These are phyloP conservation scores for Bombylius major DNA, from an alignment of 2,888 invertebrate species.

Conservation along the genomic window DNA sequence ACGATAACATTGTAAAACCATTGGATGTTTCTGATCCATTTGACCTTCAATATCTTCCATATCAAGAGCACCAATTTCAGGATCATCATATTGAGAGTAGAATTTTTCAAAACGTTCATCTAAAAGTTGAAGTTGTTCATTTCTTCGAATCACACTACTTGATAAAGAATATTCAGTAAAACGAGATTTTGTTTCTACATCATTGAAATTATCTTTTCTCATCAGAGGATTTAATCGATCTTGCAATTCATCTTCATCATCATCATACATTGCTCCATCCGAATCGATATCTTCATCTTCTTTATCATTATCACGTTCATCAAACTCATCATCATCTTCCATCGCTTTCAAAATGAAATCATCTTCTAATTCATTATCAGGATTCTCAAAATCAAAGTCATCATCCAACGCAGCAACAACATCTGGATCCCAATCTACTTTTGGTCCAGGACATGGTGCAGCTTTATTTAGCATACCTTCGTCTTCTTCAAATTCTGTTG, in stretches of 20 bases:
- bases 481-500: constrained; percentile 72
- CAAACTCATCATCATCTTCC: constrained; percentile 21
- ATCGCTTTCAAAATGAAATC: constrained; percentile 75
- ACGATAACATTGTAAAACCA: constrained; percentile 58
- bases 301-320: constrained; percentile 17
- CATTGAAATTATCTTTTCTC: constrained; percentile 36
- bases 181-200: constrained; percentile 71
- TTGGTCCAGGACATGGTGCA: constrained; percentile 38
- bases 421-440: constrained; percentile 78
- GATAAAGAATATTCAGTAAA: constrained; percentile 92
- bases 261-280: constrained; percentile 27
- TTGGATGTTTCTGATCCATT: constrained; percentile 42
- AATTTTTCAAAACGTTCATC: constrained; percentile 84
- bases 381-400: constrained; percentile 76
- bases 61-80: constrained; percentile 79
- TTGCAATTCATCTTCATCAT: constrained; percentile 37
- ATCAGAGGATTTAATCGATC: constrained; percentile 36
- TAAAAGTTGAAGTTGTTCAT: constrained; percentile 65
- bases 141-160: constrained; percentile 77
- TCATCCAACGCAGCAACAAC: constrained; percentile 86
- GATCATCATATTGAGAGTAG: constrained; percentile 76
- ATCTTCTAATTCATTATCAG: constrained; percentile 77
- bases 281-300: constrained; percentile 21
- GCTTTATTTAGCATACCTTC: constrained; percentile 46
- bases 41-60: constrained; percentile 73